phyloP scores from a whole-genome alignment of 2,113 vertebrate species.

The Tylochromis polylepis region DNA sequence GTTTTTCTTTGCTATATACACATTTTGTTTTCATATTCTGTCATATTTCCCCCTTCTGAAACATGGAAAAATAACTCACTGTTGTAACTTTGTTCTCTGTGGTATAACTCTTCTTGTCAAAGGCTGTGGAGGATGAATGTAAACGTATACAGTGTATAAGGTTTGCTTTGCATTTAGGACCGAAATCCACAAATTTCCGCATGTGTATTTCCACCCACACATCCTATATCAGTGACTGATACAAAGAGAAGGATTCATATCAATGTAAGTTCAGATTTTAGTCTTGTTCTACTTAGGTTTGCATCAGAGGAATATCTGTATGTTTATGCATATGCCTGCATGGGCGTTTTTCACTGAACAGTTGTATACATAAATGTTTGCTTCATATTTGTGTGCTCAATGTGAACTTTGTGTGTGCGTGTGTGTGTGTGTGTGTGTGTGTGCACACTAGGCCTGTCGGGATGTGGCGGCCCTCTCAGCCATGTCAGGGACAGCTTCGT shows the following conservation, averaged over 20 bases:
- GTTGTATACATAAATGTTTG: constrained; percentile 4
- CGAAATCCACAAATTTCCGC: background rate
- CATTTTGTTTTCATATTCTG: background rate
- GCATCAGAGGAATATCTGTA: background rate
- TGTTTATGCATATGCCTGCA: background rate
- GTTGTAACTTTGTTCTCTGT: background rate
- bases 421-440: constrained; percentile 4
- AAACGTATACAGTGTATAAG: background rate
- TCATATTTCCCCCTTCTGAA: background rate
- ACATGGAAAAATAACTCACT: background rate
- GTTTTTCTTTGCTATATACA: background rate
- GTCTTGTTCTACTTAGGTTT: background rate
- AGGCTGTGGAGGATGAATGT: background rate
- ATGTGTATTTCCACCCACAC: background rate
- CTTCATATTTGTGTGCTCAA: background rate
- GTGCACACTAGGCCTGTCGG: constrained; percentile 39
- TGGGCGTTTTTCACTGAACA: background rate
- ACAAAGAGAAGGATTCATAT: background rate
- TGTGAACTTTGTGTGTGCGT: background rate
- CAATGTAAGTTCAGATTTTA: background rate
- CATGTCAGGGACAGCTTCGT: constrained; percentile 77
- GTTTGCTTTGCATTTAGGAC: background rate
- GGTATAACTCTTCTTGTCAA: background rate
- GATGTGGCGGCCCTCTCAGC: constrained; percentile 71
- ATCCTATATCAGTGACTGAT: constrained; percentile 10